Percentiles rank a stretch among this genome's conserved stretches.
phyloP scores from a whole-genome alignment of 2,888 invertebrate genomes.

The Sminthurinus aureus region DNA sequence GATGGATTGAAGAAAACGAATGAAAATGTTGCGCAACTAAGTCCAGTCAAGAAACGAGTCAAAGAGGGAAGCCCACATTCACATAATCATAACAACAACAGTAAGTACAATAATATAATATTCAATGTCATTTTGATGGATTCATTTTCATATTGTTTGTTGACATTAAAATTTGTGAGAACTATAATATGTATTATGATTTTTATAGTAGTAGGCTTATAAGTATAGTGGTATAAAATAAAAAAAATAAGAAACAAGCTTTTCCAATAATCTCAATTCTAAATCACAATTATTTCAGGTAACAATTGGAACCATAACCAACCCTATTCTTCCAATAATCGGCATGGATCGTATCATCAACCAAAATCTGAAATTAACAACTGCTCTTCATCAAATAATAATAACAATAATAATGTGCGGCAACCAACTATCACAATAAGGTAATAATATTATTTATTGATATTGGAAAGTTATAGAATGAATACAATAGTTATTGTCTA shows the following conservation, averaged over 20 bases:
- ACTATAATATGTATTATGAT: neutral
- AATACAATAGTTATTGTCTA: neutral
- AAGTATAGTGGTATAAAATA: no score
- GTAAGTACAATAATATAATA: neutral
- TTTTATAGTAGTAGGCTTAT: neutral
- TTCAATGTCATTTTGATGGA: no score
- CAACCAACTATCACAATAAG: conserved; percentile 36
- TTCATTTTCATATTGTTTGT: neutral
- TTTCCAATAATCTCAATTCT: no score
- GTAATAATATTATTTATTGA: neutral
- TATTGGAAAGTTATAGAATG: no score
- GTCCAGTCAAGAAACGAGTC: conserved; percentile 96
- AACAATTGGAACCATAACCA: conserved; percentile 57
- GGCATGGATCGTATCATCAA: conserved; percentile 47
- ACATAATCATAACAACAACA: neutral
- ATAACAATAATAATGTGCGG: conserved; percentile 3
- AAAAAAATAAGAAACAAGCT: no score
- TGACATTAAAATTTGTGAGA: neutral
- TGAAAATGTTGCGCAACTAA: conserved; percentile 83
- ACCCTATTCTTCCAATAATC: conserved; percentile 49
- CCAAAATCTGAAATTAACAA: conserved; percentile 52
- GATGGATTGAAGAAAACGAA: conserved; percentile 65
- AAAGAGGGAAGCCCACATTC: conserved; percentile 80
- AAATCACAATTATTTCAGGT: conserved; percentile 35
- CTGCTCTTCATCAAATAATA: conserved; percentile 27